Base-by-base conservation (phyloP, 2,797 vertebrate species). In the Phoeniculus purpureus region DNA sequence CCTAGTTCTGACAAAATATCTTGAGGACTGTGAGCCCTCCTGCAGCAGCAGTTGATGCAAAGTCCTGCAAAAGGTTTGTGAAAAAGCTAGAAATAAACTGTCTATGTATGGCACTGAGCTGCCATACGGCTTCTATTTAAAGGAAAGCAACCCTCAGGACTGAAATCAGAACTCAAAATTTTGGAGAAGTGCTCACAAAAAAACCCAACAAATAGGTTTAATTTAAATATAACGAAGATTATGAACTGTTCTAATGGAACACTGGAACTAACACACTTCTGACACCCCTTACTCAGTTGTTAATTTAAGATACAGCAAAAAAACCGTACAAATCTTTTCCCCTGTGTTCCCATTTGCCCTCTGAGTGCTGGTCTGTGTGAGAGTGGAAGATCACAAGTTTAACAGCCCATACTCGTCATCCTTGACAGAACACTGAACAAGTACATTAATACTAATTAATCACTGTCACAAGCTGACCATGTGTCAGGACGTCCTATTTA, bases 381-480 rank as follows among this genome's bases (percentile, higher is more conserved):
- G 40, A 75, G 75, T 34, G 23, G 18, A 13, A 95, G 77, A 92
- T 32, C 59, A 52, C 70, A 47, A 79, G 61, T 94, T 87, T 91
- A 82, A 79, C 40, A 93, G 50, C 47, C 61, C 78, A 40, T 34
- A 52, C n/a, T 74, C 78, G 50, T 52, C 29, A 25, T 25, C 52
- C 77, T 40, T 85, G 61, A 80, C 85, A 89, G 70, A 88, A 64
- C 10, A 92, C 64, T 7, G 31, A 87, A 86, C 43, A 45, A 58
- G 82, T 75, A 60, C 15, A 88, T 79, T 92, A 90, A 72, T 76
- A 71, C 68, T 81, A 74, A 95, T 94, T 93, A 93, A 94, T 95
- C 93, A 72, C 91, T 92, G 77, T 90, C 76, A 88, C 61, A 52
- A 54, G 47, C 5, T 26, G 89, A 75, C 65, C 45, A 27, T 34